Conservation (phyloP, 35 echinoderm and acorn worm species). For the Anneissia japonica region DNA sequence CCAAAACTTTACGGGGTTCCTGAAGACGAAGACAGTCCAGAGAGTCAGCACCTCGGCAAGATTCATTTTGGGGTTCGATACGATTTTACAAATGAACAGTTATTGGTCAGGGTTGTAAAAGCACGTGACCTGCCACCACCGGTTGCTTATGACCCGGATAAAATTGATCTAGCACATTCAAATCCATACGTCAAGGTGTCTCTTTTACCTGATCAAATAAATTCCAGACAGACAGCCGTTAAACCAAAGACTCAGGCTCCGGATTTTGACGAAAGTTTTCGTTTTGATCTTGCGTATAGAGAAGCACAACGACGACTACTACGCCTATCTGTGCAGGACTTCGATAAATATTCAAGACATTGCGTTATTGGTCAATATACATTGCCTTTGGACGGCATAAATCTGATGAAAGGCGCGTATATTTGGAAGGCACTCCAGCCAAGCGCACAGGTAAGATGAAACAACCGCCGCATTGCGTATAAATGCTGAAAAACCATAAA, state of each 20-base stretch:
- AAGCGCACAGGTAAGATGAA: slow-evolving; percentile 88
- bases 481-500: too few species aligned
- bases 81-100: slow-evolving; percentile 57
- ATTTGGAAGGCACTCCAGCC: slow-evolving; percentile 96
- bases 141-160: slow-evolving; percentile 66
- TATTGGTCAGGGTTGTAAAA: slow-evolving; percentile 76
- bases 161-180: slow-evolving; percentile 92
- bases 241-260: slow-evolving; percentile 94
- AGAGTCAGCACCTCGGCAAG: slow-evolving; percentile 83
- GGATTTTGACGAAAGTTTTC: slow-evolving; percentile 93
- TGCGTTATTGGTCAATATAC: slow-evolving; percentile 97
- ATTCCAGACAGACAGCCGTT: slow-evolving; percentile 80
- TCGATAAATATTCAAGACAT: slow-evolving; percentile 96
- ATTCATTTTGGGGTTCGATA: slow-evolving; percentile 90
- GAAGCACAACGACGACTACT: slow-evolving; percentile 85
- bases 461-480: too few species aligned
- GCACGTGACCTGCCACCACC: slow-evolving; percentile 81
- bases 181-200: slow-evolving; percentile 97
- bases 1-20: slow-evolving; percentile 90
- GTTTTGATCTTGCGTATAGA: slow-evolving; percentile 73
- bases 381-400: slow-evolving; percentile 59
- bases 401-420: slow-evolving; percentile 85
- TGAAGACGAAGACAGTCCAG: slow-evolving; percentile 62
- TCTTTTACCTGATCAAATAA: slow-evolving; percentile 92
- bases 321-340: slow-evolving; percentile 79